A percentile compares a stretch with the other conserved stretches of the same genome.
Evolutionary conservation across 2,888 invertebrate genomes (phyloP).

Genomic region (Nematopogon swammerdamellus): DNA sequence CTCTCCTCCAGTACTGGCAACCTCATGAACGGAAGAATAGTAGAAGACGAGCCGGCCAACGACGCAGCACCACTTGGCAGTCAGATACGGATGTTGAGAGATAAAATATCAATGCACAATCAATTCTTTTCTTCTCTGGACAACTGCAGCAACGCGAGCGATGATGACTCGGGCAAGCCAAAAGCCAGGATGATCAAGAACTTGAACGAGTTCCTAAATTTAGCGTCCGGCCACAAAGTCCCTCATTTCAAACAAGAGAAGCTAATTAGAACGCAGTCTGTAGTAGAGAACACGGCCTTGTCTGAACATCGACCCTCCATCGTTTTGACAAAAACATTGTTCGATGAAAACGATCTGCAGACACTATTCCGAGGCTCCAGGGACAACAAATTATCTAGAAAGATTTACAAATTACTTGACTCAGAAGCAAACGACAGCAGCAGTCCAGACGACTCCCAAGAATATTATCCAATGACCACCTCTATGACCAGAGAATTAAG

Average conservation of each 20-base stretch:
- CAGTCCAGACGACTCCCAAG: conserved; percentile 78
- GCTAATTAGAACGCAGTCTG: conserved; percentile 33
- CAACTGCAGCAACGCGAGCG: conserved; percentile 29
- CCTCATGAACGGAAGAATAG: conserved; percentile 28
- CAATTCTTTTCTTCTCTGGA: conserved; percentile 59
- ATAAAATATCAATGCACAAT: conserved; percentile 44
- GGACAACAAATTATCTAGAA: conserved; percentile 22
- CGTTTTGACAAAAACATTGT: conserved; percentile 32
- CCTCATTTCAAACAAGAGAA: conserved; percentile 24
- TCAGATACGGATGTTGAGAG: conserved; percentile 37
- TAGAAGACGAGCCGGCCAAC: conserved; percentile 18
- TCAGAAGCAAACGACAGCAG: conserved; percentile 53
- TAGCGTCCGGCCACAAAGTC: conserved; percentile 63
- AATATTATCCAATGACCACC: conserved; percentile 84
- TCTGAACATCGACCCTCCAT: conserved; percentile 35
- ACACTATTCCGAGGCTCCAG: conserved; percentile 17
- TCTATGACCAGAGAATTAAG: conserved; percentile 81
- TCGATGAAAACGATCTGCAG: conserved; percentile 26
- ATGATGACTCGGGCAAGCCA: conserved; percentile 31
- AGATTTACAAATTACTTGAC: conserved; percentile 25
- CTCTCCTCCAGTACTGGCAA: conserved; percentile 33
- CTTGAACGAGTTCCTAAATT: conserved; percentile 79
- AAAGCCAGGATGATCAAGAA: conserved; percentile 67
- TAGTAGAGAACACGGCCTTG: conserved; percentile 26
- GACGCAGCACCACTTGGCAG: conserved; percentile 35